Evolutionary conservation across 2,888 invertebrate species (phyloP), one percentile per base, ranked within the genome.

Genomic region (Drosophila mercatorum): DNA sequence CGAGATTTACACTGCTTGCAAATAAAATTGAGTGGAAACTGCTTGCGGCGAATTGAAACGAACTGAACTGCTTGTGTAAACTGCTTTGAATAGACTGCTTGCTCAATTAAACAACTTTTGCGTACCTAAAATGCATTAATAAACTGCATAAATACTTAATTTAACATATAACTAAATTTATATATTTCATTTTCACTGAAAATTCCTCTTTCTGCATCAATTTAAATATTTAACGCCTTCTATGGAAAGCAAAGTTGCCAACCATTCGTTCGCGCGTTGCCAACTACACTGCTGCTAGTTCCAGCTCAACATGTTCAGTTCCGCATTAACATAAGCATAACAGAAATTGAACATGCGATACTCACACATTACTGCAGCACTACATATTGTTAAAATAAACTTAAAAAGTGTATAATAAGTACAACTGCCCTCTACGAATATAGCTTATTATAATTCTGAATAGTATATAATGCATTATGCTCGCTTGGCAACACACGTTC

Each of bases 371-470:
- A 6, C 12, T 34, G 6, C 12, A 7, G 5, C 5, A 4, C 22
- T 5, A 22, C 5, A 10, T 11, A 22, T 22, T 44, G 12, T 26
- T 11, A 2, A 10, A 10, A 8, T 8, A 11, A 4, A 44, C 1
- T 3, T 0, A 26, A 7, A 26, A 34, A 34, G 6, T 3, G 22
- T 22, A 22, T 22, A 22, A 2, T 11, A 3, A 28, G n/a, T 5
- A 6, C 6, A 0, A 0, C 2, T 28, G 6, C 0, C 12, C 5
- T 0, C 0, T 11, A 28, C 10, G 2, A 1, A 11, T 3, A n/a
- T 3, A 11, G 10, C 11, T 17, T 17, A 28, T 40, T 17, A 0
- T n/a, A 10, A 22, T 36, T 14, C 0, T 17, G 10, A 0, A 10
- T 8, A 2, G 4, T 4, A 22, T 31, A 14, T 8, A 14, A 43